phyloP scores from a whole-genome alignment of 1,140 invertebrate genomes.

The Diorhabda elongata region DNA sequence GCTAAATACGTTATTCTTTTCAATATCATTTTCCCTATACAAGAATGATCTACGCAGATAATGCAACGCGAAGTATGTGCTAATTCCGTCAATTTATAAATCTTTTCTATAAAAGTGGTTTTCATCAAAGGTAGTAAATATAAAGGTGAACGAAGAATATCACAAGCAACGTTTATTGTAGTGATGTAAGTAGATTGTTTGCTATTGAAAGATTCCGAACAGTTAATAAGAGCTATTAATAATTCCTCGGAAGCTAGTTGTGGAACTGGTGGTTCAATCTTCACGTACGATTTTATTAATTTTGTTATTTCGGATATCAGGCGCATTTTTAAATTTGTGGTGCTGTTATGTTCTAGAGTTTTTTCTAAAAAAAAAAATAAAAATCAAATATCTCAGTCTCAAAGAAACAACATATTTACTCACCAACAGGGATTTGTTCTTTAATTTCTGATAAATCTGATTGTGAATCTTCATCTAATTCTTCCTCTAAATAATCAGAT shows the following conservation, averaged over 20 bases:
- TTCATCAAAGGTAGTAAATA: slow-evolving; percentile 41
- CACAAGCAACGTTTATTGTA: background rate
- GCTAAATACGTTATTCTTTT: slow-evolving; percentile 49
- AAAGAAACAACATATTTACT: background rate
- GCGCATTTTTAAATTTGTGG: slow-evolving; percentile 18
- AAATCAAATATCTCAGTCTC: background rate
- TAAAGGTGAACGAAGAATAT: slow-evolving; percentile 23
- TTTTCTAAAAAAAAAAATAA: slow-evolving; percentile 10
- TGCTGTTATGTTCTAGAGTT: background rate
- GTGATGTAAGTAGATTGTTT: background rate
- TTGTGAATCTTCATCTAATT: background rate
- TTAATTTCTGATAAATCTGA: slow-evolving; percentile 7
- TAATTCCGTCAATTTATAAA: slow-evolving; percentile 33
- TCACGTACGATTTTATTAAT: slow-evolving; percentile 29
- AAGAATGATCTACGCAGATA: slow-evolving; percentile 43
- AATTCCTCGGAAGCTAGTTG: slow-evolving; percentile 46
- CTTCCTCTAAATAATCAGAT: background rate
- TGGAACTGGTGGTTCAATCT: slow-evolving; percentile 22
- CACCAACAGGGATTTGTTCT: slow-evolving; percentile 8
- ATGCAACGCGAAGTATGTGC: slow-evolving; percentile 30
- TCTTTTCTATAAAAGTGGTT: slow-evolving; percentile 32
- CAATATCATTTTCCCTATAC: slow-evolving; percentile 46
- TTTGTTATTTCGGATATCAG: slow-evolving; percentile 27
- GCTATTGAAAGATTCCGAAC: slow-evolving; percentile 4
- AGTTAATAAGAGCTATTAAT: slow-evolving; percentile 43